Percentiles rank a stretch among this genome's conserved stretches.
Evolutionary conservation across 2,888 invertebrate genomes (phyloP).

Genomic region (Tenodera sinensis): DNA sequence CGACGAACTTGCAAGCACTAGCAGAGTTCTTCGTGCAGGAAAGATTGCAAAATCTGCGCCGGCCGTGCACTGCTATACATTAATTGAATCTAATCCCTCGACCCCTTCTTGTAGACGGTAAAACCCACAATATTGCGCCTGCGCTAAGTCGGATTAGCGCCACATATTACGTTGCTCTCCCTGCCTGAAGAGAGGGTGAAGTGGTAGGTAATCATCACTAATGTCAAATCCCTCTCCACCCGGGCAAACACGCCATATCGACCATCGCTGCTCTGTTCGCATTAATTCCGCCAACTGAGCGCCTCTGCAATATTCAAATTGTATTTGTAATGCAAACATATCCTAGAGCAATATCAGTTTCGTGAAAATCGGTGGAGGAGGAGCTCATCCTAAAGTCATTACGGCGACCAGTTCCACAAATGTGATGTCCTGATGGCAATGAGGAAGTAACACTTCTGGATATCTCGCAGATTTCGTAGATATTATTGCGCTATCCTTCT

Average conservation of each 20-base stretch:
- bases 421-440: too few species aligned
- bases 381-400: neutral
- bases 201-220: conserved; percentile 13
- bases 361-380: neutral
- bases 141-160: conserved; percentile 9
- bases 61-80: neutral
- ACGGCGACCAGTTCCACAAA: neutral
- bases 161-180: conserved; percentile 9
- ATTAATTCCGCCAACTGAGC: neutral
- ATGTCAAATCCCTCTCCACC: conserved; percentile 5
- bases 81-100: conserved; percentile 15
- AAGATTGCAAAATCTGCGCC: neutral
- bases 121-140: conserved; percentile 16
- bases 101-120: neutral
- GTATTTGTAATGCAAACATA: neutral
- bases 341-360: neutral
- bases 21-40: neutral
- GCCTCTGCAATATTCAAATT: neutral
- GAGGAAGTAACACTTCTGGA: too few species aligned
- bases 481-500: too few species aligned
- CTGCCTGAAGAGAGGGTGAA: neutral
- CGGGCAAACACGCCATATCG: neutral
- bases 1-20: neutral
- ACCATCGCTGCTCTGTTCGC: neutral
- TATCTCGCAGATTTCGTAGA: too few species aligned